Base-by-base conservation (phyloP, 2,113 vertebrate genomes). In the Brachypodius melanocephalos region DNA sequence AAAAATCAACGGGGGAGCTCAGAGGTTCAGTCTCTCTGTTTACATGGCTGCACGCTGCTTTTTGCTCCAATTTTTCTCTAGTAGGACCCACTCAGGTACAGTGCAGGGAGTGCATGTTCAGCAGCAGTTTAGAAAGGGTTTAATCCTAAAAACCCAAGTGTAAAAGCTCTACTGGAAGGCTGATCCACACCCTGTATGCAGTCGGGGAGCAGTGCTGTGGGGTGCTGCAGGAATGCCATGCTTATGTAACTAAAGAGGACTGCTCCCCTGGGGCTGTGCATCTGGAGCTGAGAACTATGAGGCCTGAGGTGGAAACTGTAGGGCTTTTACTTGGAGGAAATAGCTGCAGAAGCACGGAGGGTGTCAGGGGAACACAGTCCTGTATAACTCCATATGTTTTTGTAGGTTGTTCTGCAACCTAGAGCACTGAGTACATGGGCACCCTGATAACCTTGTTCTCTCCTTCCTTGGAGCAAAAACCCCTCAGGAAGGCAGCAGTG, bases 381-480 rank as follows among this genome's bases (percentile, higher is more conserved):
- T 81, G 73, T 84, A 40, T 84, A 81, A 85, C 12, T 61, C 49
- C 19, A 6, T 49, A 51, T 46, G 5, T 75, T 92, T 89, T 91
- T 88, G 49, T 89, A 94, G 90, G 67, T 78, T 95, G 80, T 55
- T 80, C 77, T 89, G 29, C 77, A 86, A 51, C 79, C 43, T 55
- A n/a, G 61, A 94, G 51, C 86, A 21, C 0, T 34, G n/a, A 45
- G 59, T 74, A 25, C 67, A 1, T 22, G 54, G 43, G 52, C 74
- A 65, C 36, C 57, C 34, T 42, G 66, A 31, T 87, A 84, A 96
- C 89, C 69, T 84, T 93, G n/a, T 86, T 90, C 48, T 62, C 21
- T 69, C 10, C 45, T 92, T 55, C 65, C 65, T 40, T 65, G 38
- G 26, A 40, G 61, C 74, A 51, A 10, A 46, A 52, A 29, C 2